Evolutionary conservation across 2,888 invertebrate genomes (phyloP).

Genomic region (Brenthis daphne): DNA sequence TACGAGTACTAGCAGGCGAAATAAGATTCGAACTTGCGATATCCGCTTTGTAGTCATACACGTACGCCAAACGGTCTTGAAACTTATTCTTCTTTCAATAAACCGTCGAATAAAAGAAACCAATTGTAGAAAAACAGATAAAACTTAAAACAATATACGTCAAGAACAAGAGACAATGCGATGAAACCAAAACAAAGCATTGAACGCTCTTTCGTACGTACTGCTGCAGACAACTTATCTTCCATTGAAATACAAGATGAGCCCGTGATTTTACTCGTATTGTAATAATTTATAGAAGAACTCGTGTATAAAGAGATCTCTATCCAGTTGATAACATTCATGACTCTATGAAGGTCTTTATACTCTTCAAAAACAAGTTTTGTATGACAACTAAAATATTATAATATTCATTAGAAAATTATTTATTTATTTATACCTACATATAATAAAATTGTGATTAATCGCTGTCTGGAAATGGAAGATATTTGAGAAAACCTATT

Average conservation of each 20-base stretch:
- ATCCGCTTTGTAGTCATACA: too few relatives aligned
- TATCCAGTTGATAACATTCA: neutral
- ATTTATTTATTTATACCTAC: too few relatives aligned
- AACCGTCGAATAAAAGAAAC: slow-evolving; percentile 20
- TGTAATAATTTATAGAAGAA: neutral
- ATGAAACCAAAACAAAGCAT: slow-evolving; percentile 13
- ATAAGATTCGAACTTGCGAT: too few relatives aligned
- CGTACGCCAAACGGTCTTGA: too few relatives aligned
- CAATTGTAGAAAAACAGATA: slow-evolving; percentile 29
- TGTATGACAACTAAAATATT: too few relatives aligned
- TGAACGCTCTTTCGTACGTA: slow-evolving; percentile 3
- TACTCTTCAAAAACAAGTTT: too few relatives aligned
- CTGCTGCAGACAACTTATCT: slow-evolving; percentile 18
- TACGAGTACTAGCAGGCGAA: too few relatives aligned
- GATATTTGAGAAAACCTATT: too few relatives aligned
- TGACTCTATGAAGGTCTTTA: too few relatives aligned
- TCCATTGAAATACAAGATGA: slow-evolving; percentile 1
- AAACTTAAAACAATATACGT: slow-evolving; percentile 33
- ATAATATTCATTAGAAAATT: too few relatives aligned
- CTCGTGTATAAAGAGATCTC: neutral
- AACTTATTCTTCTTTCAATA: neutral
- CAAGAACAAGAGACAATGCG: slow-evolving; percentile 26
- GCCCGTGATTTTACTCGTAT: slow-evolving; percentile 3
- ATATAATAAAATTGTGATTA: too few relatives aligned
- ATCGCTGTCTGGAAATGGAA: too few relatives aligned